phyloP scores from a whole-genome alignment of 2,797 vertebrate species.

The Podarcis lilfordi region DNA sequence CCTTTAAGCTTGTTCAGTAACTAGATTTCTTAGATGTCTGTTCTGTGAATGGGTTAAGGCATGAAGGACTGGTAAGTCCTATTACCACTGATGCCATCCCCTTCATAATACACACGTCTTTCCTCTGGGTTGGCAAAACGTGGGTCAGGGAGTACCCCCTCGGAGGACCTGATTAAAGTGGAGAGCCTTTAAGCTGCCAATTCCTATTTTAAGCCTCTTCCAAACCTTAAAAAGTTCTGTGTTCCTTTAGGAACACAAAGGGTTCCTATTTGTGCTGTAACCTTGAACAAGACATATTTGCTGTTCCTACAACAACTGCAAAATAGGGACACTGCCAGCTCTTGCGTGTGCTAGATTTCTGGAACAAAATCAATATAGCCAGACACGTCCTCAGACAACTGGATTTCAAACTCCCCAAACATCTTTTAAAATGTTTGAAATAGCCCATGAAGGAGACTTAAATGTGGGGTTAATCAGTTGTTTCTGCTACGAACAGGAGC shows the following conservation, averaged over 20 bases:
- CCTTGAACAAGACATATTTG: slow-evolving; percentile 1
- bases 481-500: too few species aligned
- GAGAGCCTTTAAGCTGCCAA: neutral
- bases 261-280: neutral
- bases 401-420: neutral
- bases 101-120: neutral
- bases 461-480: neutral
- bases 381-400: neutral
- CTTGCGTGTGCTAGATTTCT: too few species aligned
- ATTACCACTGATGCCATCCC: too few species aligned
- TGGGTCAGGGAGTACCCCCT: neutral
- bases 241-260: neutral
- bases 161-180: neutral
- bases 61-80: too few species aligned
- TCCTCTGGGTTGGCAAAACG: neutral
- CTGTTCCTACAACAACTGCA: neutral
- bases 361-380: neutral
- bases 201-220: neutral
- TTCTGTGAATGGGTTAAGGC: neutral
- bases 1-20: neutral
- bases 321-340: neutral
- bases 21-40: neutral
- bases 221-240: neutral
- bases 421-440: neutral
- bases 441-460: neutral